phyloP scores from a whole-genome alignment of 2,113 vertebrate genomes.

The Chauna torquata region DNA sequence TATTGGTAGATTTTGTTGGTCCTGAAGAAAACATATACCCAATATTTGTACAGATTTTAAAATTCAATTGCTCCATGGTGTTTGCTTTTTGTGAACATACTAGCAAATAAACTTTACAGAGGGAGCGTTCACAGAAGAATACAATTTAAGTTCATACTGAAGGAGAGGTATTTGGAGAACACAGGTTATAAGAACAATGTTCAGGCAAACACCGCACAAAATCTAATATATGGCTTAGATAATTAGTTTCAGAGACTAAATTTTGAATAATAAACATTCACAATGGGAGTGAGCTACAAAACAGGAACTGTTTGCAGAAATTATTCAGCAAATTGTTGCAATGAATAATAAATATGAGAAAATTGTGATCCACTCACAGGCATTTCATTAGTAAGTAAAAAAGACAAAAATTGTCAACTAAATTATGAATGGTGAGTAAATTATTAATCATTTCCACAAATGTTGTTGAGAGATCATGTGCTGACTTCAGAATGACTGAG shows the following conservation, averaged over 20 bases:
- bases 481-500: conserved; percentile 12
- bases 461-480: neutral
- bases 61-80: neutral
- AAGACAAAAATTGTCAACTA: conserved; percentile 1
- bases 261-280: conserved; percentile 45
- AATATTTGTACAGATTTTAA: neutral
- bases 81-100: neutral
- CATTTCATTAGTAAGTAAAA: conserved; percentile 34
- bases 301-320: conserved; percentile 29
- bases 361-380: conserved; percentile 14
- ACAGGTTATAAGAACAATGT: neutral
- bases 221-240: neutral
- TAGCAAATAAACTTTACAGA: neutral
- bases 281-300: conserved; percentile 13
- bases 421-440: conserved; percentile 52
- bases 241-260: conserved; percentile 13
- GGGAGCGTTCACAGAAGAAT: neutral
- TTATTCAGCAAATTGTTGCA: conserved; percentile 42
- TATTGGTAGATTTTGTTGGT: neutral
- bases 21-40: neutral
- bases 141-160: neutral
- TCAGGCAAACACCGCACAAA: neutral
- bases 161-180: neutral
- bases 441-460: conserved; percentile 29
- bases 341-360: conserved; percentile 62